Evolutionary conservation across 2,888 invertebrate genomes (phyloP), one percentile per base, ranked within the genome.

Genomic region (Metellina segmentata): DNA sequence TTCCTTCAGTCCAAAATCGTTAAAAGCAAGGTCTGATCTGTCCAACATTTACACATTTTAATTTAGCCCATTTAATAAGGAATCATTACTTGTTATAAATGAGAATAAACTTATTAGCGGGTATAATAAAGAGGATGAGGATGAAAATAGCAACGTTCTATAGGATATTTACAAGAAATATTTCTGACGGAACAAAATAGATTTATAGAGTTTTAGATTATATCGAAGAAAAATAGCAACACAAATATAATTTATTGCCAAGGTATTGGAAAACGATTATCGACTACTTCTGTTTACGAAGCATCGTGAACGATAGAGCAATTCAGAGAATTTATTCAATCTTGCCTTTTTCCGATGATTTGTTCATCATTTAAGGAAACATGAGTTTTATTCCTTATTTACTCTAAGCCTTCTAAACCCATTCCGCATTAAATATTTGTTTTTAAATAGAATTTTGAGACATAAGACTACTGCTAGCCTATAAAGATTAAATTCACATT

Each of bases 211-310:
- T 61, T 61, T 61, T 11, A 5, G 61, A 61, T 9, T 61, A 11
- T 16, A 9, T 61, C 61, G 13, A 11, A 61, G 61, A 61, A 61
- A 61, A 61, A 16, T 61, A 61, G 11, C 61, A 61, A 16, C 61
- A 61, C 6, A 61, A 61, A 61, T 61, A 9, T 61, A 79, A 79
- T 79, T 61, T 79, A 61, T 79, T 69, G 61, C 79, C 34, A 79
- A 69, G 53, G 13, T 79, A 79, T 79, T 20, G 79, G 79, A 79
- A 79, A 79, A 79, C 79, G 61, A 79, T 79, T 79, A 79, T 61
- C 53, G 61, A 69, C 61, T 61, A 61, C 20, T 79, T 61, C 61
- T 61, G 61, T 16, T 61, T 61, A 61, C 16, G 61, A 61, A 61
- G 16, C 61, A 61, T 61, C 16, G 61, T 7, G 16, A 61, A 61